Conservation (phyloP, 1,140 invertebrate species). For the Anagrus nilaparvatae region DNA sequence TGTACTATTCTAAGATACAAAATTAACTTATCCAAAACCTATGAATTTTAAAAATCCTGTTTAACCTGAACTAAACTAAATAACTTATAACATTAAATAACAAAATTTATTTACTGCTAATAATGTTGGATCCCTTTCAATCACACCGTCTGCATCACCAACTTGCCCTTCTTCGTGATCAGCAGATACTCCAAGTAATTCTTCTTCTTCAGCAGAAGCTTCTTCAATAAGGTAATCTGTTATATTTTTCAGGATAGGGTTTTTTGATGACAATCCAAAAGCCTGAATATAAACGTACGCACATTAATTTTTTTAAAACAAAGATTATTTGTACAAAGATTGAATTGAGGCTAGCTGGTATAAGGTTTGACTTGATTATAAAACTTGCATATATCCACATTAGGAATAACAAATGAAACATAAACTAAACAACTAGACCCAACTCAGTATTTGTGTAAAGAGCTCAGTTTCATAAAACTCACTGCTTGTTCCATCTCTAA, state of each 20-base stretch:
- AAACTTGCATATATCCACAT: too few relatives aligned
- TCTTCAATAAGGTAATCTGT: slow-evolving; percentile 98
- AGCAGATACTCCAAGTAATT: slow-evolving; percentile 70
- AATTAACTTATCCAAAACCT: slow-evolving; percentile 74
- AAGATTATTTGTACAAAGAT: too few relatives aligned
- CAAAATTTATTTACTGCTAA: slow-evolving; percentile 49
- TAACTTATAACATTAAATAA: neutral
- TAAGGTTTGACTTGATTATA: too few relatives aligned
- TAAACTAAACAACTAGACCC: neutral
- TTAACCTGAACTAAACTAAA: neutral
- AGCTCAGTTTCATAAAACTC: slow-evolving; percentile 14
- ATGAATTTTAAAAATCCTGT: slow-evolving; percentile 3
- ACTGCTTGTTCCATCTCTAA: slow-evolving; percentile 33
- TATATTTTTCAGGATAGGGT: slow-evolving; percentile 94
- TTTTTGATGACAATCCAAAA: slow-evolving; percentile 79
- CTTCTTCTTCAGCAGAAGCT: slow-evolving; percentile 95
- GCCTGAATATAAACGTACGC: too few relatives aligned
- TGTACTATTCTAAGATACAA: slow-evolving; percentile 94
- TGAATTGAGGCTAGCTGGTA: too few relatives aligned
- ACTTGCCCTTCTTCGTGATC: slow-evolving; percentile 47
- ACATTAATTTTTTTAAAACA: too few relatives aligned
- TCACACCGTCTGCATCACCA: slow-evolving; percentile 45
- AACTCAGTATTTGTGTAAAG: neutral
- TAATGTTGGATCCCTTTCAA: slow-evolving; percentile 72
- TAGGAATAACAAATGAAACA: too few relatives aligned